A percentile compares a stretch with the other conserved stretches of the same genome.
Evolutionary conservation across 2,888 invertebrate species (phyloP).

Genomic region (Meliscaeva auricollis): DNA sequence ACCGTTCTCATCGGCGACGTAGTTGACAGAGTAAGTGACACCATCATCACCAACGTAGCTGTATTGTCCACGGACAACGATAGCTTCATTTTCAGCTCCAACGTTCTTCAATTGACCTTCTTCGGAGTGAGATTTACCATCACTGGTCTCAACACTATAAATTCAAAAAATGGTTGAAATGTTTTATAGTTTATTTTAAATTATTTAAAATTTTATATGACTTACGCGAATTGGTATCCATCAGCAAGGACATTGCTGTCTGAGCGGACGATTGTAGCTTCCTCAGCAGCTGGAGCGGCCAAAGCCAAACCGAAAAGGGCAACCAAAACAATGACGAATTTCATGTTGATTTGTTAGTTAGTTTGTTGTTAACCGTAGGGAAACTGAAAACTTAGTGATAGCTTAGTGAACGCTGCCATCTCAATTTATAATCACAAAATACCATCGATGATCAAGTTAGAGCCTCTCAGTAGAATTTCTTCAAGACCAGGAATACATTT

Average conservation of each 20-base stretch:
- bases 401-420: slow-evolving; percentile 18
- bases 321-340: slow-evolving; percentile 79
- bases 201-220: neutral
- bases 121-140: slow-evolving; percentile 84
- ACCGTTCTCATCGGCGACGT: slow-evolving; percentile 78
- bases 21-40: slow-evolving; percentile 85
- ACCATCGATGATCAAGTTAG: neutral
- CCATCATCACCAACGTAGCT: slow-evolving; percentile 85
- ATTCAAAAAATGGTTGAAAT: neutral
- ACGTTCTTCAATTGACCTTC: slow-evolving; percentile 84
- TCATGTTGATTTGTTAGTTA: slow-evolving; percentile 78
- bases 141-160: slow-evolving; percentile 86
- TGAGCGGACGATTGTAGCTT: slow-evolving; percentile 87
- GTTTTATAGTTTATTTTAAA: neutral
- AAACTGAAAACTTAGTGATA: slow-evolving; percentile 75
- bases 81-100: slow-evolving; percentile 84
- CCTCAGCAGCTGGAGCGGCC: slow-evolving; percentile 82
- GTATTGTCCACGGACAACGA: slow-evolving; percentile 84
- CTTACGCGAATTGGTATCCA: slow-evolving; percentile 62
- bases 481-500: slow-evolving; percentile 45
- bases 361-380: slow-evolving; percentile 63
- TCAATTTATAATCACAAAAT: slow-evolving; percentile 71
- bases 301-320: slow-evolving; percentile 79
- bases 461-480: slow-evolving; percentile 53
- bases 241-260: slow-evolving; percentile 84